phyloP scores from a whole-genome alignment of 2,113 vertebrate genomes.

The Meriones unguiculatus region DNA sequence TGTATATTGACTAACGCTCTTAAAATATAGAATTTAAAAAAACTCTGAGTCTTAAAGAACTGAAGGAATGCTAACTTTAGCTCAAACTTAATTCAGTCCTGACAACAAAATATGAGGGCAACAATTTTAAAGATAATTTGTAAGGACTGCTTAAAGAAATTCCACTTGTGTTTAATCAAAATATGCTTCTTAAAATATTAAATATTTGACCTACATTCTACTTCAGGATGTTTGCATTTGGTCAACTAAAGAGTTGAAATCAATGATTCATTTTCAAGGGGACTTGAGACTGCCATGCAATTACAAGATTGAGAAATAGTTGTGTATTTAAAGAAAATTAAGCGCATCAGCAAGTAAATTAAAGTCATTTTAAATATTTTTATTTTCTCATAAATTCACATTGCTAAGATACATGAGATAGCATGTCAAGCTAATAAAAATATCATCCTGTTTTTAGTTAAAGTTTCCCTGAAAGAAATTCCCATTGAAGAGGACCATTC shows the following conservation, averaged over 20 bases:
- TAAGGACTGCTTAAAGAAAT: slow-evolving; percentile 66
- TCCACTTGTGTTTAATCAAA: slow-evolving; percentile 82
- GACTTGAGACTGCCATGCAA: slow-evolving; percentile 41
- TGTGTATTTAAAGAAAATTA: slow-evolving; percentile 47
- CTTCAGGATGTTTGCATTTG: slow-evolving; percentile 67
- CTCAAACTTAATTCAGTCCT: slow-evolving; percentile 59
- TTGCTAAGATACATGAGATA: neutral
- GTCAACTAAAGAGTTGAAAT: slow-evolving; percentile 64
- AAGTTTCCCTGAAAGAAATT: neutral
- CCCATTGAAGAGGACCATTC: neutral
- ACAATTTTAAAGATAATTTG: slow-evolving; percentile 75
- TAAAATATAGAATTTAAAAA: slow-evolving; percentile 82
- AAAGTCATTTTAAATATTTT: slow-evolving; percentile 45
- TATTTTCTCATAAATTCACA: neutral
- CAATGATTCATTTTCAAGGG: slow-evolving; percentile 63
- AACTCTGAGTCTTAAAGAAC: slow-evolving; percentile 67
- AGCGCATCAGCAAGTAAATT: slow-evolving; percentile 1
- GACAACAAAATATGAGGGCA: slow-evolving; percentile 70
- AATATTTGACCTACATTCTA: slow-evolving; percentile 85
- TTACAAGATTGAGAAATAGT: slow-evolving; percentile 56
- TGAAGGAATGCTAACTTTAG: slow-evolving; percentile 83
- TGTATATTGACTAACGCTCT: slow-evolving; percentile 81
- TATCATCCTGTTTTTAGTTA: neutral
- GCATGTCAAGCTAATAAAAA: neutral
- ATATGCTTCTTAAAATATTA: slow-evolving; percentile 80